Percentiles rank a stretch among this genome's conserved stretches.
Evolutionary conservation across 2,888 invertebrate genomes (phyloP).

Genomic region (Drosophila basisetae): DNA sequence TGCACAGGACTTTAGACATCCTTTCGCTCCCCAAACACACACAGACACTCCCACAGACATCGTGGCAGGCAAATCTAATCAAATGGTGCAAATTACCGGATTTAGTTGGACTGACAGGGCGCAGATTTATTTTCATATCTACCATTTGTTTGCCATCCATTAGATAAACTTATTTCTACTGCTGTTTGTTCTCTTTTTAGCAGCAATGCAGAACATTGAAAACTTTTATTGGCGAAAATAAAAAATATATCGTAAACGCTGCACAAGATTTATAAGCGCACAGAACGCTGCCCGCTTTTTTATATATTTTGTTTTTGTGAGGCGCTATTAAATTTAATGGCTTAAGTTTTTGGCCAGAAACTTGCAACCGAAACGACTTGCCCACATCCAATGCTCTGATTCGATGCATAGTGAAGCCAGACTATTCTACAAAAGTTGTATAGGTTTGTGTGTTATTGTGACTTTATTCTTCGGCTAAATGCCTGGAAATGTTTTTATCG

Average conservation of each 20-base stretch:
- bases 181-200: slow-evolving; percentile 27
- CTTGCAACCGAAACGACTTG: slow-evolving; percentile 44
- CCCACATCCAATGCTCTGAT: slow-evolving; percentile 32
- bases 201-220: slow-evolving; percentile 21
- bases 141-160: slow-evolving; percentile 27
- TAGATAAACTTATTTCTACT: slow-evolving; percentile 19
- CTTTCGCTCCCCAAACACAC: neutral
- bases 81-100: slow-evolving; percentile 53
- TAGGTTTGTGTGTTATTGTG: slow-evolving; percentile 26
- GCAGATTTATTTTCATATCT: slow-evolving; percentile 54
- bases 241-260: slow-evolving; percentile 3
- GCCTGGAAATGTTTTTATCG: slow-evolving; percentile 3
- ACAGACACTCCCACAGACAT: neutral
- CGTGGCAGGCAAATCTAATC: slow-evolving; percentile 42
- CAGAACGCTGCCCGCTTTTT: slow-evolving; percentile 9
- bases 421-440: slow-evolving; percentile 25
- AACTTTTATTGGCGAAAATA: slow-evolving; percentile 7
- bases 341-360: slow-evolving; percentile 50
- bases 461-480: slow-evolving; percentile 11
- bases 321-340: slow-evolving; percentile 62
- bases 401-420: slow-evolving; percentile 11
- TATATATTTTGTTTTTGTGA: neutral
- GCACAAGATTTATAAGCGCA: slow-evolving; percentile 21
- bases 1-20: slow-evolving; percentile 3
- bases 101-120: slow-evolving; percentile 40